Conservation (phyloP, 2,888 invertebrate species). For the Sclerodermus sp. region DNA sequence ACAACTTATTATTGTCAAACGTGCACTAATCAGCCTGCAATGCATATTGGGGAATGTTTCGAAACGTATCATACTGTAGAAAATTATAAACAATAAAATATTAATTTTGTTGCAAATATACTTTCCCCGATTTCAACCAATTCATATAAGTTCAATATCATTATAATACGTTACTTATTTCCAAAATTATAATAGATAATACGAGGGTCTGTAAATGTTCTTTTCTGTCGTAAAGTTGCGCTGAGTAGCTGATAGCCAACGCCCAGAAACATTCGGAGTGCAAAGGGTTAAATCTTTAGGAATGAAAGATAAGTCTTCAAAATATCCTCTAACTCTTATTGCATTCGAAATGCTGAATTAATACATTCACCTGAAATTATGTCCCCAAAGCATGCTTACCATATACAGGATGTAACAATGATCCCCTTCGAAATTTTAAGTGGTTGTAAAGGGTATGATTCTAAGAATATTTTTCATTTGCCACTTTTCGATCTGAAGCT, state of each 20-base stretch:
- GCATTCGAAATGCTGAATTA: background rate
- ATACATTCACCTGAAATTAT: too few species aligned
- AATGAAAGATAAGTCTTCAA: background rate
- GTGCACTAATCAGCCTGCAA: conserved; percentile 8
- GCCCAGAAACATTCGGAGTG: background rate
- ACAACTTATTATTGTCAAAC: conserved; percentile 13
- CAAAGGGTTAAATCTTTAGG: background rate
- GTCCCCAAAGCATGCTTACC: too few species aligned
- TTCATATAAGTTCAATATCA: conserved; percentile 5
- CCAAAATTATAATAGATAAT: conserved; percentile 3
- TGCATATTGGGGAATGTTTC: conserved; percentile 11
- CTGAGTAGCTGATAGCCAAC: conserved; percentile 1
- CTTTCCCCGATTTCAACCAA: conserved; percentile 1
- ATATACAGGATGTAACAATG: too few species aligned
- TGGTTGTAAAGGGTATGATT: too few species aligned
- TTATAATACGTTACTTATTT: conserved; percentile 6
- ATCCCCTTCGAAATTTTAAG: too few species aligned
- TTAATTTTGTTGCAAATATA: conserved; percentile 6
- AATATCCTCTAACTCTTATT: background rate
- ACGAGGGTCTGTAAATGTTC: conserved; percentile 1
- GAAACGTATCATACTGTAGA: conserved; percentile 8
- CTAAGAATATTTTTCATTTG: too few species aligned
- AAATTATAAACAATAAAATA: conserved; percentile 6
- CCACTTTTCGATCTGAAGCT: too few species aligned
- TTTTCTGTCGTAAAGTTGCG: background rate